A percentile compares a stretch with the other conserved stretches of the same genome.
Conservation (phyloP, 2,888 invertebrate genomes). For the Anthophora plumipes region DNA sequence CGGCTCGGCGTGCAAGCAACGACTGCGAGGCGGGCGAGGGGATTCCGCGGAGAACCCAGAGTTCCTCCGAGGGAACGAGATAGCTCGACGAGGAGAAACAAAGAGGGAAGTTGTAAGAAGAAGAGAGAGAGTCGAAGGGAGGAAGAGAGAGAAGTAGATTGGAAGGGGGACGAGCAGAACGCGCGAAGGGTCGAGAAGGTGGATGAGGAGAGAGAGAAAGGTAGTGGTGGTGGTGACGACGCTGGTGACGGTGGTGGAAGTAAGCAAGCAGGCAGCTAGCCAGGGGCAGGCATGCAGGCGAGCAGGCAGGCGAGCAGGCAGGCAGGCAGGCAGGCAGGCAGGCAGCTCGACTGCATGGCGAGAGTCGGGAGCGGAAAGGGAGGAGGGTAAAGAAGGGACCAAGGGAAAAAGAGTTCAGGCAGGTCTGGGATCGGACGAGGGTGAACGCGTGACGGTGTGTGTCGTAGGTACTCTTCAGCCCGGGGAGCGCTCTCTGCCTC, state of each 20-base stretch:
- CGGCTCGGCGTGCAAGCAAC: constrained; percentile 67
- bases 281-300: constrained; percentile 60
- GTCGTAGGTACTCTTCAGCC: constrained; percentile 64
- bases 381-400: constrained; percentile 74
- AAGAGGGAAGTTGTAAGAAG: no score
- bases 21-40: constrained; percentile 64
- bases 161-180: constrained; percentile 36
- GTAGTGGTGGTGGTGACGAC: constrained; percentile 41
- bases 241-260: constrained; percentile 43
- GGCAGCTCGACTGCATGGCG: constrained; percentile 57
- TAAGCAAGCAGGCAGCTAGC: constrained; percentile 52
- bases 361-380: constrained; percentile 60
- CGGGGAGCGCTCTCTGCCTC: constrained; percentile 58
- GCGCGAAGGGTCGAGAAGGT: constrained; percentile 64
- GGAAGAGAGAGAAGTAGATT: constrained; percentile 20
- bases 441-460: constrained; percentile 80
- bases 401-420: constrained; percentile 81
- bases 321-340: constrained; percentile 58
- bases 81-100: neutral
- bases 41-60: constrained; percentile 59
- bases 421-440: constrained; percentile 81
- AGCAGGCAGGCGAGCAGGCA: constrained; percentile 47
- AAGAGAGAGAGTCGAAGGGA: neutral
- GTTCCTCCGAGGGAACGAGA: constrained; percentile 57
- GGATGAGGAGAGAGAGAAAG: constrained; percentile 54